Base-by-base conservation (phyloP, 2,797 vertebrate species). In the Leptodactylus fallax region DNA sequence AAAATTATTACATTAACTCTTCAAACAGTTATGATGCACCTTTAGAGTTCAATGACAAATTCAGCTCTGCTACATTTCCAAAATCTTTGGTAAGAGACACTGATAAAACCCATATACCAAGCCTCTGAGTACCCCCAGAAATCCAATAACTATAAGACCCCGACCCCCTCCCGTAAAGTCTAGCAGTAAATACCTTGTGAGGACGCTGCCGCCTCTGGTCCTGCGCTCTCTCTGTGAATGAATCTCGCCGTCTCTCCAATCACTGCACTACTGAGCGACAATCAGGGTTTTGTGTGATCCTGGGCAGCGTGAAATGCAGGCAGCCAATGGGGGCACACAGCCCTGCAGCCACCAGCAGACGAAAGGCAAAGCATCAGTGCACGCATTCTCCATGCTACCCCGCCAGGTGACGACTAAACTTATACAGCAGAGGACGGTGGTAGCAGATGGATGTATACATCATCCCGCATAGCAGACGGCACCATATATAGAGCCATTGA, bases 241-340 rank as follows among this genome's bases (percentile, higher is more conserved):
- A 71, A 51, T 19, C 36, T 36, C 11, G 49, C 74, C 17, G 51
- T 61, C 27, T 71, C 80, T 76, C 86, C 69, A 67, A 83, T 76
- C 69, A 55, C 60, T 19, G 82, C 55, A 45, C n/a, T 55, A 27
- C 53, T 45, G 76, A 60, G 63, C 82, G 6, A 71, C 77, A 53
- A 21, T 80, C 81, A 61, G 55, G 77, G 47, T 55, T 56, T 49
- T 84, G 74, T 79, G 60, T 84, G 53, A 88, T 88, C 77, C 79
- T 74, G 65, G 65, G 87, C 82, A 79, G 55, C 7, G 74, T 71
- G 63, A 80, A 78, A 45, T 10, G 36, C 56, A 55, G 56, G 11
- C 87, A 87, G 81, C 87, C 87, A 87, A 84, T 83, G 60, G 72
- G 81, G 61, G 87, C 61, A 25, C 47, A n/a, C 4, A 69, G 51